A percentile compares a stretch with the other conserved stretches of the same genome.
Conservation (phyloP, 2,797 vertebrate genomes). For the Fringilla coelebs region DNA sequence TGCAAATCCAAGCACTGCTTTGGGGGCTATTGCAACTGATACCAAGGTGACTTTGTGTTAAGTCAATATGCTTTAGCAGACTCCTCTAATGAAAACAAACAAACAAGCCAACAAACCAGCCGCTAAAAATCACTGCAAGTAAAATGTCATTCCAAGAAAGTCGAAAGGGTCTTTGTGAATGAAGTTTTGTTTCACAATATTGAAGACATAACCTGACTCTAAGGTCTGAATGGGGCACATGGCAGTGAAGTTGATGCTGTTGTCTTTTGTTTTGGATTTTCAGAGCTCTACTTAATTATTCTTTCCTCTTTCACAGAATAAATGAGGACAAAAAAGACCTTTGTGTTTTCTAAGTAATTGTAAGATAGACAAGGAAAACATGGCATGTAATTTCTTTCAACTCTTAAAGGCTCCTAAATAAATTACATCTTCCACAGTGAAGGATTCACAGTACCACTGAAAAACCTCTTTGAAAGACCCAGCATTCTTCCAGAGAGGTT, state of each 20-base stretch:
- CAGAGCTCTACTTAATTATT: neutral
- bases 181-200: neutral
- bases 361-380: neutral
- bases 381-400: neutral
- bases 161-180: neutral
- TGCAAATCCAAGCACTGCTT: neutral
- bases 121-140: neutral
- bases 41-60: slow-evolving; percentile 24
- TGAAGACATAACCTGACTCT: neutral
- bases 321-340: neutral
- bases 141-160: slow-evolving; percentile 23
- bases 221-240: neutral
- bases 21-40: neutral
- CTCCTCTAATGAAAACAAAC: slow-evolving; percentile 37
- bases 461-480: neutral
- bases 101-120: neutral
- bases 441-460: neutral
- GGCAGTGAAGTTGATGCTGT: neutral
- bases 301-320: neutral
- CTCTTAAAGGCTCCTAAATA: neutral
- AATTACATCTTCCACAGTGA: neutral
- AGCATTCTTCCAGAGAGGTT: neutral
- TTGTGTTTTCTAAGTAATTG: neutral
- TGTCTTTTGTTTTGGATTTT: neutral
- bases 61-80: slow-evolving; percentile 42